Evolutionary conservation across 2,888 invertebrate genomes (phyloP).

Genomic region (Athalia rosae): DNA sequence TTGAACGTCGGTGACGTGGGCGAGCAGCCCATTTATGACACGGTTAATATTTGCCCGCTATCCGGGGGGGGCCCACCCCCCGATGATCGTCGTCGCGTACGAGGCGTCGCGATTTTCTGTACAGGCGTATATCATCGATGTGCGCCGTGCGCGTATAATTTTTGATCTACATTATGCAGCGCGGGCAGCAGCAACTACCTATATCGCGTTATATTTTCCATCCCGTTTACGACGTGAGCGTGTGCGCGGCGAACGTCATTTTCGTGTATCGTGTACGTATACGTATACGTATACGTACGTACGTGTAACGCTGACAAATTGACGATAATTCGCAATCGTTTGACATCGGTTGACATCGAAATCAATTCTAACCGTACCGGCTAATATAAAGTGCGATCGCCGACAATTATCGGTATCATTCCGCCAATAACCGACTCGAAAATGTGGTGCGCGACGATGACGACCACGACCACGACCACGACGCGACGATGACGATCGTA

Average conservation of each 20-base stretch:
- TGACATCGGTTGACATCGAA: constrained; percentile 72
- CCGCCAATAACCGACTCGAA: constrained; percentile 65
- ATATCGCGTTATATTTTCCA: no score
- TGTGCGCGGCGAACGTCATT: no score
- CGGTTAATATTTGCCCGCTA: constrained; percentile 43
- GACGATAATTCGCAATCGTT: constrained; percentile 69
- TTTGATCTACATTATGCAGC: background rate
- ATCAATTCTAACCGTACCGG: constrained; percentile 67
- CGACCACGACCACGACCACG: no score
- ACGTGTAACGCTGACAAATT: constrained; percentile 61
- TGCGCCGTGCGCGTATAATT: background rate
- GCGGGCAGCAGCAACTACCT: background rate
- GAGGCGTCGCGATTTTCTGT: no score
- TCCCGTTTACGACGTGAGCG: no score
- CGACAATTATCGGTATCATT: constrained; percentile 67
- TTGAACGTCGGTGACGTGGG: background rate
- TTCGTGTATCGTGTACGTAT: no score
- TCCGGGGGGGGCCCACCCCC: constrained; percentile 46
- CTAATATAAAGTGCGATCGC: constrained; percentile 68
- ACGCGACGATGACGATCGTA: no score
- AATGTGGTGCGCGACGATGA: background rate
- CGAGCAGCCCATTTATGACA: background rate
- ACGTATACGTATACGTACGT: no score
- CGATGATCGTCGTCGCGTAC: constrained; percentile 28
- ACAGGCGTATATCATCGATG: no score